Evolutionary conservation across 2,888 invertebrate species (phyloP), one percentile per base, ranked within the genome.

Genomic region (Drosophila conformis): DNA sequence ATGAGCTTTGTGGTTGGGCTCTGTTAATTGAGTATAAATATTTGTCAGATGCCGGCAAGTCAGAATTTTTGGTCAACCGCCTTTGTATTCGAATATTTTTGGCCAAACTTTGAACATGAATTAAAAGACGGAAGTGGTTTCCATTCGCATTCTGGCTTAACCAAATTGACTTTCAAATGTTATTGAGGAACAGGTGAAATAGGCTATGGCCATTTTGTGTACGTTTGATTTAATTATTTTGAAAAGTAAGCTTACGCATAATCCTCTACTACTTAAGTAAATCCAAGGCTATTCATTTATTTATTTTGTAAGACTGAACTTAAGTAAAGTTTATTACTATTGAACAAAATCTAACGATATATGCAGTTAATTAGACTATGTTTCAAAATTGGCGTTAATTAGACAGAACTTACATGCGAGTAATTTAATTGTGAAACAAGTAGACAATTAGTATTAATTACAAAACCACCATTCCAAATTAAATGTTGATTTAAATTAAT

Each of bases 21-120:
- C 66, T 76, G 86, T 88, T 86, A 86, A 86, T 86, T 86, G 86
- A 80, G 85, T 82, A 78, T 78, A 82, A 88, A 86, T 86, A 86
- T 86, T 83, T 76, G 86, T 78, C 69, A 73, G 68, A 59, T 71
- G 57, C 64, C 71, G 74, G 51, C 76, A 80, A 87, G 68, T 69
- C 73, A 73, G 66, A 70, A 58, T 46, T 61, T 65, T 59, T 40
- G 33, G 38, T 11, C 56, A 36, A 57, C 63, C 69, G 31, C 40
- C 56, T 35, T 36, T 51, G 29, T 36, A 49, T 57, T 42, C 31
- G 27, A 68, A 58, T 72, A 53, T 42, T 51, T 33, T n/a, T 59
- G n/a, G 27, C 33, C 53, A 33, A 66, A 49, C 21, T 46, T 35
- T 21, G 29, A 15, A 33, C 13, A 52, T 27, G 58, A 18, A 38